Evolutionary conservation across 2,113 vertebrate genomes (phyloP).

Genomic region (Vidua macroura): DNA sequence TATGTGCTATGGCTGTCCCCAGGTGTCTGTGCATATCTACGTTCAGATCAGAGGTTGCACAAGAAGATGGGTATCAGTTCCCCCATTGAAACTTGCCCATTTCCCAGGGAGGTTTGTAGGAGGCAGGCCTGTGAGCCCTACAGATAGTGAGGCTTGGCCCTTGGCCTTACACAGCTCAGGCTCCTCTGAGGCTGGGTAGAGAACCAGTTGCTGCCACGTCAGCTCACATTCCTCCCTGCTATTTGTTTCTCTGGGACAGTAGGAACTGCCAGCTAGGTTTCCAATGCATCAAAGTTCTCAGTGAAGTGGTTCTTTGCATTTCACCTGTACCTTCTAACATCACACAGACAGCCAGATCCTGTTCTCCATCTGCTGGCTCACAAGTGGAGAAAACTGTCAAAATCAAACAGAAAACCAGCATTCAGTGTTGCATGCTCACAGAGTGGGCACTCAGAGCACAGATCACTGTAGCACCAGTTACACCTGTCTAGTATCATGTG

Average conservation of each 20-base stretch:
- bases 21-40: not conserved
- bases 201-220: not conserved
- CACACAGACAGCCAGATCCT: not conserved
- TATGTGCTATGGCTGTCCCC: not conserved
- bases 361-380: not conserved
- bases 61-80: not conserved
- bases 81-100: not conserved
- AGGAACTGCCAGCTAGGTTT: not conserved
- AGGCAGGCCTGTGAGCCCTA: not conserved
- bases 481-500: accelerated
- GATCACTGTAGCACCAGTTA: not conserved
- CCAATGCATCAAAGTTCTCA: not conserved
- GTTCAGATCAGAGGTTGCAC: not conserved
- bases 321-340: not conserved
- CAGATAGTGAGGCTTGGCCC: not conserved
- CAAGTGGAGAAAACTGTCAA: not conserved
- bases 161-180: not conserved
- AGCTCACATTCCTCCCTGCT: not conserved
- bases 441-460: not conserved
- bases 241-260: not conserved
- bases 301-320: not conserved
- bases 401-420: not conserved
- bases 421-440: not conserved
- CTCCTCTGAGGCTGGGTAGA: not conserved
- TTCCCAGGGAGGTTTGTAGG: not conserved